A percentile compares a stretch with the other conserved stretches of the same genome.
These are phyloP conservation scores for Tiliacea aurago DNA, from an alignment of 2,888 invertebrate genomes.

Conservation along the genomic window DNA sequence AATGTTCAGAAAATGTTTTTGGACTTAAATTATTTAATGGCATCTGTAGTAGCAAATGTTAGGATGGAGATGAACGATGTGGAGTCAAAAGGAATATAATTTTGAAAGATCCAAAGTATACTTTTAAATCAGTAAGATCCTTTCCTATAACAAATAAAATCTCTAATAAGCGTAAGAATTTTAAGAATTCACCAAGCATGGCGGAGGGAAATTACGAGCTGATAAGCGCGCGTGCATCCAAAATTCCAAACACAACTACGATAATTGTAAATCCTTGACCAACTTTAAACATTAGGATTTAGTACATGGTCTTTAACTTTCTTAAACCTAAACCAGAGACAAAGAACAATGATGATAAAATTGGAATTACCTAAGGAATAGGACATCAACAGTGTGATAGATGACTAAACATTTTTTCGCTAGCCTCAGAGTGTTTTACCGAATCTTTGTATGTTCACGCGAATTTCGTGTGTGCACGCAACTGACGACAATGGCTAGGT, in stretches of 20 bases:
- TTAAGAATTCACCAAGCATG: conserved; percentile 5
- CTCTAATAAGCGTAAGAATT: conserved; percentile 1
- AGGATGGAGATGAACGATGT: neutral
- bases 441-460: neutral
- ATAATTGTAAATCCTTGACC: conserved; percentile 24
- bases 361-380: neutral
- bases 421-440: neutral
- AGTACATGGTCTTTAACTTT: conserved; percentile 15
- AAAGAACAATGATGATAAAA: neutral
- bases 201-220: conserved; percentile 27
- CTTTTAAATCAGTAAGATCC: neutral
- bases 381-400: neutral
- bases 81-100: neutral
- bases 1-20: neutral
- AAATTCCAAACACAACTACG: conserved; percentile 10
- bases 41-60: neutral
- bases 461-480: neutral
- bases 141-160: neutral
- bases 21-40: neutral
- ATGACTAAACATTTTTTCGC: neutral
- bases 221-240: conserved; percentile 37
- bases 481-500: neutral
- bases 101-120: neutral
- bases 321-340: neutral
- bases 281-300: conserved; percentile 20